Conservation (phyloP, 2,888 invertebrate genomes). For the Alviniconcha strummeri region DNA sequence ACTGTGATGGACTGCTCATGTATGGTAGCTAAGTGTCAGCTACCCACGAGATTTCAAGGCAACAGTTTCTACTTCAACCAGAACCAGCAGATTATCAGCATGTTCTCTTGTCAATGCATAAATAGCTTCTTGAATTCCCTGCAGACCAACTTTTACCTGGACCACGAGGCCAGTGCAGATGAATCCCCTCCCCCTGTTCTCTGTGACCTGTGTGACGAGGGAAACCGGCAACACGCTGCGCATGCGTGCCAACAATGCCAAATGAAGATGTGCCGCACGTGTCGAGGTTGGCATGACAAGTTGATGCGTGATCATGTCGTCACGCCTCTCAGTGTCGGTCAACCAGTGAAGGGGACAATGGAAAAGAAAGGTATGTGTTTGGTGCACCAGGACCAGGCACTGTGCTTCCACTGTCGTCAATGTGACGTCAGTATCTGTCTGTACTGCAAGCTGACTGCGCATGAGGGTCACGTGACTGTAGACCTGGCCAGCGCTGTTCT, state of each 20-base stretch:
- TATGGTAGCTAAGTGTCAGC: too few species aligned
- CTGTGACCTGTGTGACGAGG: slow-evolving; percentile 20
- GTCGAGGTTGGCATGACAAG: slow-evolving; percentile 23
- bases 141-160: slow-evolving; percentile 29
- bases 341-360: not conserved
- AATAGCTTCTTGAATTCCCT: too few species aligned
- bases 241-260: slow-evolving; percentile 7
- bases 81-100: too few species aligned
- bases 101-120: too few species aligned
- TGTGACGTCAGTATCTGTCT: slow-evolving; percentile 30
- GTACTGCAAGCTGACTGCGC: slow-evolving; percentile 29
- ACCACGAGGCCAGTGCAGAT: not conserved
- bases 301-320: not conserved
- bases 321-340: not conserved
- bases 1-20: too few species aligned
- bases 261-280: not conserved
- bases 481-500: not conserved
- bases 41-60: too few species aligned
- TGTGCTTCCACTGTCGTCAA: slow-evolving; percentile 22
- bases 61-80: too few species aligned
- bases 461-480: slow-evolving; percentile 26
- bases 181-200: not conserved
- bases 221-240: slow-evolving; percentile 2
- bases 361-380: not conserved
- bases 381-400: slow-evolving; percentile 1